Percentiles rank a stretch among this genome's conserved stretches.
phyloP scores from a whole-genome alignment of 2,888 invertebrate species.

The Mythimna impura region DNA sequence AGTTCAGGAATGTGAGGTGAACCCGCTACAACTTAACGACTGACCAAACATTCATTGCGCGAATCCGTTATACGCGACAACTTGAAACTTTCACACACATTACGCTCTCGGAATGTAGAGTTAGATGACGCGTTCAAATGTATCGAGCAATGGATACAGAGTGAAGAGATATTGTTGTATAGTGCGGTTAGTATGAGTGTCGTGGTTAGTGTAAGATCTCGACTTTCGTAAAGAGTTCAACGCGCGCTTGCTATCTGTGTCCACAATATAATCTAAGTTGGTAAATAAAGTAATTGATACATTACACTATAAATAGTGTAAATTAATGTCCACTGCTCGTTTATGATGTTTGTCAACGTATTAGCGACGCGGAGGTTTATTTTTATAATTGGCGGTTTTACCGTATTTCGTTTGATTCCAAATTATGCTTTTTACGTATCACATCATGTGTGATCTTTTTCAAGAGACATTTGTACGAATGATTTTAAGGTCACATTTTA shows the following conservation, averaged over 20 bases:
- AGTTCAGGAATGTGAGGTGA: slow-evolving; percentile 72
- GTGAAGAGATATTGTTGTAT: slow-evolving; percentile 15
- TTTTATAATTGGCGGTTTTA: slow-evolving; percentile 10
- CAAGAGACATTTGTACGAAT: neutral
- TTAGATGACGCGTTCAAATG: neutral
- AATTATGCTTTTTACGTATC: neutral
- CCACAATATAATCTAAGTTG: slow-evolving; percentile 69
- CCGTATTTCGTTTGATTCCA: neutral
- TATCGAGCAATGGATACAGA: slow-evolving; percentile 51
- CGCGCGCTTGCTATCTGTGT: slow-evolving; percentile 76
- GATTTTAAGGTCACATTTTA: neutral
- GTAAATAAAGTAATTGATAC: slow-evolving; percentile 71
- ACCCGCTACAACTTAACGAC: slow-evolving; percentile 62
- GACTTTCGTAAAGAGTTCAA: slow-evolving; percentile 87
- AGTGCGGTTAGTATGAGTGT: slow-evolving; percentile 36
- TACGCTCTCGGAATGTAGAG: slow-evolving; percentile 24
- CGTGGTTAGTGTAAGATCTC: slow-evolving; percentile 65
- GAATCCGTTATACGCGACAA: slow-evolving; percentile 61
- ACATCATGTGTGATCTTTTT: neutral
- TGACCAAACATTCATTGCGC: slow-evolving; percentile 62
- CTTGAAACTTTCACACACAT: slow-evolving; percentile 49
- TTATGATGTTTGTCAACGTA: slow-evolving; percentile 36
- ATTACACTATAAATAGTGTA: slow-evolving; percentile 65
- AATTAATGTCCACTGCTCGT: slow-evolving; percentile 59
- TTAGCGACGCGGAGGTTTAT: slow-evolving; percentile 22